These are phyloP conservation scores for Oxyura jamaicensis DNA, from an alignment of 2,113 vertebrate genomes.

Conservation along the genomic window DNA sequence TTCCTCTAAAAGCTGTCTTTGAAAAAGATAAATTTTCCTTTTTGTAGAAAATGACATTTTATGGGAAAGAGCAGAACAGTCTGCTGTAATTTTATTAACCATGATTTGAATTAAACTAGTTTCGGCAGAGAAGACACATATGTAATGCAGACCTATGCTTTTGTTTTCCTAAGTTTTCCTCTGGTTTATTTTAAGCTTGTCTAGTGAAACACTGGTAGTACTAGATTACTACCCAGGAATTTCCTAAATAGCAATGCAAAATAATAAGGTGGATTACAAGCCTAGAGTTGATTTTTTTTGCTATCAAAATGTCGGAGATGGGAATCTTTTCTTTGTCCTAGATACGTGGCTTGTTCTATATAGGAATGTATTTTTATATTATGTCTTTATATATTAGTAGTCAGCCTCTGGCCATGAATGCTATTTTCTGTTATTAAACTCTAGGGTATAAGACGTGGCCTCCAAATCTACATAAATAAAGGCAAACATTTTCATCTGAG, in stretches of 20 bases:
- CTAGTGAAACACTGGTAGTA: neutral
- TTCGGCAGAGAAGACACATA: neutral
- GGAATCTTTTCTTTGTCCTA: neutral
- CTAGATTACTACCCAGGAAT: neutral
- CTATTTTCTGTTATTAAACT: neutral
- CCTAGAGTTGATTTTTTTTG: neutral
- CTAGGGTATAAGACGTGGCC: neutral
- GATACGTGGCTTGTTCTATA: neutral
- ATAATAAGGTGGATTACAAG: neutral
- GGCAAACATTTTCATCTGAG: neutral
- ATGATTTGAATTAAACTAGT: neutral
- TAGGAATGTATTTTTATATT: neutral
- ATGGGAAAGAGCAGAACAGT: neutral
- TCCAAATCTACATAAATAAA: constrained; percentile 2
- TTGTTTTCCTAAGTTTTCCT: neutral
- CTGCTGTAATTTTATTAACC: neutral
- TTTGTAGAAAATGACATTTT: neutral
- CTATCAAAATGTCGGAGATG: neutral
- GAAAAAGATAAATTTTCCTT: neutral
- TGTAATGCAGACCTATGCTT: neutral
- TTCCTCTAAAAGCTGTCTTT: neutral
- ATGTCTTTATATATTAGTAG: neutral
- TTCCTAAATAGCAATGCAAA: neutral
- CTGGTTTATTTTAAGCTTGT: neutral
- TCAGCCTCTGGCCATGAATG: neutral